Evolutionary conservation across 2,888 invertebrate species (phyloP).

Genomic region (Gonocerus acuteangulatus): DNA sequence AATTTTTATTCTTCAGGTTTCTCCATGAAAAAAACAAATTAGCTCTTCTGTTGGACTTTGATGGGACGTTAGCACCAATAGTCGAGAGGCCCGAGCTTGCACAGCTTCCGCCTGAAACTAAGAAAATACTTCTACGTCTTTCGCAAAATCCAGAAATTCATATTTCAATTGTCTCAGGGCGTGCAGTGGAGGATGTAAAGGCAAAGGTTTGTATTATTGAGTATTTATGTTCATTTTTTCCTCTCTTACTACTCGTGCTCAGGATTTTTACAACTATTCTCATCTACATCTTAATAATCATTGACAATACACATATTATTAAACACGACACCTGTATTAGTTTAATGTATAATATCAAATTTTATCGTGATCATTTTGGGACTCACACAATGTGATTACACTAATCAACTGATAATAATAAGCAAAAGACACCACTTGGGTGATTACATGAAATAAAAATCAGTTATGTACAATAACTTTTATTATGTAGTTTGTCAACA

Average conservation of each 20-base stretch:
- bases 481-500: too few species aligned
- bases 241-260: not conserved
- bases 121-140: constrained; percentile 70
- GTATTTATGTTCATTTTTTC: not conserved
- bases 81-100: constrained; percentile 85
- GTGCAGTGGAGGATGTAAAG: constrained; percentile 72
- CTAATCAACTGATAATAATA: too few species aligned
- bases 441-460: too few species aligned
- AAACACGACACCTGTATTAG: too few species aligned
- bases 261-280: too few species aligned
- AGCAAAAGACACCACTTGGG: too few species aligned
- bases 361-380: too few species aligned
- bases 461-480: too few species aligned
- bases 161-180: constrained; percentile 77
- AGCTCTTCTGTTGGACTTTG: constrained; percentile 76
- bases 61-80: constrained; percentile 80
- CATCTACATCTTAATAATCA: too few species aligned
- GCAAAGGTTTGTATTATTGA: not conserved
- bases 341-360: too few species aligned
- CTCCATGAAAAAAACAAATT: constrained; percentile 54
- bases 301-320: too few species aligned
- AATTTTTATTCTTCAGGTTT: not conserved
- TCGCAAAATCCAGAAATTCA: constrained; percentile 80
- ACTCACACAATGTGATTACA: too few species aligned
- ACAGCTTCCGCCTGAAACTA: constrained; percentile 75